Evolutionary conservation across 2,113 vertebrate species (phyloP).

Genomic region (Lycocorax pyrrhopterus): DNA sequence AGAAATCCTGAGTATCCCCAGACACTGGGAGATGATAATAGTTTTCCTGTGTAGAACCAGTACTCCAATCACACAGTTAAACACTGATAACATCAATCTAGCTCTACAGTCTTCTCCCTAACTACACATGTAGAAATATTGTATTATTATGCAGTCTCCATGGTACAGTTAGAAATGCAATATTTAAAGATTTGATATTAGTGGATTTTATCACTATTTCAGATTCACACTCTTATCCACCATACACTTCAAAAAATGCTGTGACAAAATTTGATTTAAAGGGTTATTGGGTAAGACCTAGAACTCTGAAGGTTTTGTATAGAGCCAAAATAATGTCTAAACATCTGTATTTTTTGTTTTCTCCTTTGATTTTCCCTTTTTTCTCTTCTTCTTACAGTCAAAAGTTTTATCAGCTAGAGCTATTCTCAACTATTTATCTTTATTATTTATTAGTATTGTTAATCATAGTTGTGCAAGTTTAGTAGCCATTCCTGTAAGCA

Average conservation of each 20-base stretch:
- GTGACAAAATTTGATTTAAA: not conserved
- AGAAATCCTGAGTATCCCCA: not conserved
- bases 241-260: not conserved
- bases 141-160: not conserved
- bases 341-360: not conserved
- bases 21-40: not conserved
- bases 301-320: not conserved
- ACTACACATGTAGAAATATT: not conserved
- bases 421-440: not conserved
- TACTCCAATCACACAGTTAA: not conserved
- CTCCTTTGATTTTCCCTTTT: not conserved
- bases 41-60: not conserved
- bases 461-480: not conserved
- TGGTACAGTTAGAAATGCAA: not conserved
- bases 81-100: not conserved
- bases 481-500: not conserved
- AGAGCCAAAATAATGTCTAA: not conserved
- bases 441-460: not conserved
- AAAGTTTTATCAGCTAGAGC: not conserved
- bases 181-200: not conserved
- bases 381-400: not conserved
- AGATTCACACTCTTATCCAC: not conserved
- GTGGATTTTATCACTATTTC: not conserved
- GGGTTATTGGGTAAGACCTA: not conserved
- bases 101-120: not conserved